Evolutionary conservation across 2,797 vertebrate genomes (phyloP), one percentile per base, ranked within the genome.

Genomic region (Trematomus bernacchii): DNA sequence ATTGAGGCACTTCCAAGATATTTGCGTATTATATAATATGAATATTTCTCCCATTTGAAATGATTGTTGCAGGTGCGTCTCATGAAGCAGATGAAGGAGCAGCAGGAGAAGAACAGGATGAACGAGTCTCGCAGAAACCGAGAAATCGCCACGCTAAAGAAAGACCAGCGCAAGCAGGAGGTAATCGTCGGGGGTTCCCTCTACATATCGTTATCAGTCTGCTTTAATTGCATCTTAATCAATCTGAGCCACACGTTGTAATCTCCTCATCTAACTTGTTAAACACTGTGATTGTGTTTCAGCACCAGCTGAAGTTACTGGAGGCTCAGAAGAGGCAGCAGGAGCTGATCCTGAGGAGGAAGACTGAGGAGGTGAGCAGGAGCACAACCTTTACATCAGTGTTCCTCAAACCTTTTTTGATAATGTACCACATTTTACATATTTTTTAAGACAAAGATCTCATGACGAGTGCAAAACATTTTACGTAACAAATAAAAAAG

Each of bases 71-170:
- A 99, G 98, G 98, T 99, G 68, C 96, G 98, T 66, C 94, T 99
- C 74, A 99, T 99, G 98, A 99, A 98, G 86, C 97, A 99, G 94
- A 99, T 99, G 98, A 98, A 99, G 90, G 98, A 99, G 86, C 97
- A 99, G 67, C 98, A 99, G 92, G 98, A 99, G 90, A 99, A 96
- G 91, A 98, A 96, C 82, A 93, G 98, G 72, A 88, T 97, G 96
- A 96, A 96, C 3, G 98, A 99, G 79, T 96, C 96, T 27, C 96
- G 97, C 84, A 94, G 98, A 87, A 99, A 96, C 30, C 91, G 97
- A 84, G 98, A 99, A 89, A 98, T 99, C 33, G 96, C 98, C 4
- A 95, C 97, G 1, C 92, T 99, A 60, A 99, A 97, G 93, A 99
- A 99, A 86, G 98, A 98, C 87, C 98, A 99, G 57, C 96, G 98